Base-by-base conservation (phyloP, 2,113 vertebrate genomes). In the Lophius piscatorius region DNA sequence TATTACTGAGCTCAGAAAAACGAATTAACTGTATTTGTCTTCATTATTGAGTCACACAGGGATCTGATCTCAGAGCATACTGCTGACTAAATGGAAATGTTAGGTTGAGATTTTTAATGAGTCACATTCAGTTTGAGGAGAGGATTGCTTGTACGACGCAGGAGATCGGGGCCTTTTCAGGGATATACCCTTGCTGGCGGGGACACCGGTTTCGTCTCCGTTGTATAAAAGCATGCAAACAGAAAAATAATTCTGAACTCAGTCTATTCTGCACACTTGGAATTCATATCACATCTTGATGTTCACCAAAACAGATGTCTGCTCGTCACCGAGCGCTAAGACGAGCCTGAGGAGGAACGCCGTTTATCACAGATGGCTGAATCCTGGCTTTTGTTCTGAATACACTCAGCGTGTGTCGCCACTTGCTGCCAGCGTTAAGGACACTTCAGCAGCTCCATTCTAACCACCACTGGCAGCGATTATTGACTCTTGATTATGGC, bases 391-490 rank as follows among this genome's bases (percentile, higher is more conserved):
- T 64, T 41, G 47, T 55, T 51, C n/a, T 34, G 65, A 65, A 61
- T 3, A 26, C 45, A 21, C 40, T 41, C 4, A 4, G 54, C 13
- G 20, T 68, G 60, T 42, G 39, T 58, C 20, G 55, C 67, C 38
- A 16, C 60, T 49, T n/a, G 33, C 55, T 34, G 57, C 46, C 47
- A 41, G 36, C 12, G 64, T 74, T 73, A 61, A 72, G 63, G 74
- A 63, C 70, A 62, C 59, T 80, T 73, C 24, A 70, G 47, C 59
- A 4, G 41, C 57, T 4, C 28, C 33, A 5, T 34, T 48, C 63
- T 79, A 83, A 85, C 56, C 65, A 63, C 35, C 68, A 10, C 65
- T 62, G 80, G 74, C 84, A 85, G 76, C 35, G 40, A 76, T 82
- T 64, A 84, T 82, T 75, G 72, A 51, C 71, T 69, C 81, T 70